Evolutionary conservation across 2,797 vertebrate genomes (phyloP), one percentile per base, ranked within the genome.

Genomic region (Emydoidea blandingii): DNA sequence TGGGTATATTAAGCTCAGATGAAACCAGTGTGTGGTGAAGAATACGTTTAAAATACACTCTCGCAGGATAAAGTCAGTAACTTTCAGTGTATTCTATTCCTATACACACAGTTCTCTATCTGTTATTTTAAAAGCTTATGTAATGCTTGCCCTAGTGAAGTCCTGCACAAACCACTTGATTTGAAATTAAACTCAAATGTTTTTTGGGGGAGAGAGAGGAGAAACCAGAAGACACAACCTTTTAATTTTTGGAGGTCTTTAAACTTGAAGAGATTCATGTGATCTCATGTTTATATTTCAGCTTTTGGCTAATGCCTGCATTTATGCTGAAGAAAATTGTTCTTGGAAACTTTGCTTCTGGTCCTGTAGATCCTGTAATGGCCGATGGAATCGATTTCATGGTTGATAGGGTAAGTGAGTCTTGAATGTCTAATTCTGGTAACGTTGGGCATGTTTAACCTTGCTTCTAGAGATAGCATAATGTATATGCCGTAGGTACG

Each of bases 311-410:
- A 93, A 99, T 99, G 99, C 99, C 99, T 82, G 99, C 99, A 50
- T 99, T 99, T 97, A 99, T 99, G 99, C 98, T 99, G 89, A 99
- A 99, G 98, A 99, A 99, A 98, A 99, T 99, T 47, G 99, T 99
- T 92, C 98, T 99, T 68, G 99, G 99, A 81, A 99, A 99, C 98
- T 99, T 99, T 96, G 98, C 99, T 4, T 99, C 99, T 98, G 99
- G 99, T 97, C 99, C 99, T 3, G 98, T 99, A 37, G 99, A 99
- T 97, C 98, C 99, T 12, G 98, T 99, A 97, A 99, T 99, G 99
- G 99, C 99, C 0, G 99, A 99, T 47, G 99, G 99, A n/a, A 99
- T 99, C 57, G 99, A 99, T 97, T 99, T 99, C 98, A 99, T 99
- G 99, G 99, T 99, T 86, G 99, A 99, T 96, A 98, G 99, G 98